These are phyloP conservation scores for Dryadula phaetusa DNA, from an alignment of 2,888 invertebrate genomes.

Conservation along the genomic window DNA sequence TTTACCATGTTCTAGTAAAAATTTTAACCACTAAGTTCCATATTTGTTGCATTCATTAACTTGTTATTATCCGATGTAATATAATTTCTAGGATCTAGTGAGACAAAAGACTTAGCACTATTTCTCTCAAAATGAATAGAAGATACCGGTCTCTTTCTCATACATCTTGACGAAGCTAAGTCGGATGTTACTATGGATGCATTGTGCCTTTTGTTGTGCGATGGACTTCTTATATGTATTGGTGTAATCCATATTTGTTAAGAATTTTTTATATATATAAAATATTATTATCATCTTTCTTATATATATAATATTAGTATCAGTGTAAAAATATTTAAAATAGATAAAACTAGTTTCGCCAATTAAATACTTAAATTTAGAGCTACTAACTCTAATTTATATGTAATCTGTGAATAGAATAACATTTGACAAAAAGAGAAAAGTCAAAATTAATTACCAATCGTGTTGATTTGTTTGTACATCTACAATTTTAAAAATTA, in stretches of 20 bases:
- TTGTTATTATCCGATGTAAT: conserved; percentile 64
- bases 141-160: conserved; percentile 74
- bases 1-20: too few species aligned
- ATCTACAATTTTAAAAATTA: conserved; percentile 13
- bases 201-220: conserved; percentile 65
- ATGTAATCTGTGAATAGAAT: background rate
- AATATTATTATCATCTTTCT: too few species aligned
- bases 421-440: background rate
- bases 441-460: conserved; percentile 5
- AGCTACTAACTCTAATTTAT: too few species aligned
- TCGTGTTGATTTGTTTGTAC: conserved; percentile 12
- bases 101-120: conserved; percentile 79
- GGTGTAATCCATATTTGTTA: too few species aligned
- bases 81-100: conserved; percentile 70
- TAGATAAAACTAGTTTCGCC: too few species aligned
- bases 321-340: too few species aligned
- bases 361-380: too few species aligned
- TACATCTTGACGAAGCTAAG: conserved; percentile 78
- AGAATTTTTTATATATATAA: too few species aligned
- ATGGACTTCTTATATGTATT: conserved; percentile 70
- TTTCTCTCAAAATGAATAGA: conserved; percentile 73
- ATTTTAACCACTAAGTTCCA: too few species aligned
- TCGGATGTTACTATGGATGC: conserved; percentile 75
- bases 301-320: too few species aligned
- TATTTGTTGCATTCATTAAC: conserved; percentile 57